A percentile compares a stretch with the other conserved stretches of the same genome.
These are phyloP conservation scores for Chirona hameri DNA, from an alignment of 2,888 invertebrate genomes.

Conservation along the genomic window DNA sequence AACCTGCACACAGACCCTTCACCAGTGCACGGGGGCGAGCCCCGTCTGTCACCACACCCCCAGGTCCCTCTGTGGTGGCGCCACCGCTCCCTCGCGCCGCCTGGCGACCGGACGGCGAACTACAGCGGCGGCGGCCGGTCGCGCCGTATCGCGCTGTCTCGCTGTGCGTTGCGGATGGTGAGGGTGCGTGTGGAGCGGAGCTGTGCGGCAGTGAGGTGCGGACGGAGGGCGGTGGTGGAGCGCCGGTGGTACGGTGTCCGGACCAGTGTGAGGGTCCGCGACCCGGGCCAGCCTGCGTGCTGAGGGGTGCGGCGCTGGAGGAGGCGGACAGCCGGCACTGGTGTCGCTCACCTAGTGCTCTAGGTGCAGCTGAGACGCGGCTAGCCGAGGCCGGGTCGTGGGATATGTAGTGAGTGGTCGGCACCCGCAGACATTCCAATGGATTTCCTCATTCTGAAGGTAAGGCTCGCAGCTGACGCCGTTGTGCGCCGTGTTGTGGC, in stretches of 20 bases:
- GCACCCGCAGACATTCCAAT: not conserved
- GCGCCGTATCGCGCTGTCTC: not conserved
- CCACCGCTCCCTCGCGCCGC: not conserved
- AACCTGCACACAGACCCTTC: no score
- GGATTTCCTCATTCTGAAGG: conserved; percentile 3
- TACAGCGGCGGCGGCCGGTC: not conserved
- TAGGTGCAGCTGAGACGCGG: not conserved
- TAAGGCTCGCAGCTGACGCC: not conserved
- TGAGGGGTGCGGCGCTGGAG: no score
- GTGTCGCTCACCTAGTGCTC: no score
- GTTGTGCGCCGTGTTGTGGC: no score
- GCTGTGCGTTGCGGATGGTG: not conserved
- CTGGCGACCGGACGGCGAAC: not conserved
- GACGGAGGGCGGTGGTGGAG: not conserved
- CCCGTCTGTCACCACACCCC: no score
- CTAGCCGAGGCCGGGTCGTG: not conserved
- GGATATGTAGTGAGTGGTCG: not conserved
- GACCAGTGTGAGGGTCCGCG: no score
- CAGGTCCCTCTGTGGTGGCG: no score
- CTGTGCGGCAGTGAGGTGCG: not conserved
- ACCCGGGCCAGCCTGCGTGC: no score
- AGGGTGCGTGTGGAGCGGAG: not conserved
- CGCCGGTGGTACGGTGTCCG: not conserved
- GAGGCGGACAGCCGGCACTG: no score
- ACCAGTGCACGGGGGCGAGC: no score